phyloP scores from a whole-genome alignment of 2,113 vertebrate species.

The Galeopterus variegatus region DNA sequence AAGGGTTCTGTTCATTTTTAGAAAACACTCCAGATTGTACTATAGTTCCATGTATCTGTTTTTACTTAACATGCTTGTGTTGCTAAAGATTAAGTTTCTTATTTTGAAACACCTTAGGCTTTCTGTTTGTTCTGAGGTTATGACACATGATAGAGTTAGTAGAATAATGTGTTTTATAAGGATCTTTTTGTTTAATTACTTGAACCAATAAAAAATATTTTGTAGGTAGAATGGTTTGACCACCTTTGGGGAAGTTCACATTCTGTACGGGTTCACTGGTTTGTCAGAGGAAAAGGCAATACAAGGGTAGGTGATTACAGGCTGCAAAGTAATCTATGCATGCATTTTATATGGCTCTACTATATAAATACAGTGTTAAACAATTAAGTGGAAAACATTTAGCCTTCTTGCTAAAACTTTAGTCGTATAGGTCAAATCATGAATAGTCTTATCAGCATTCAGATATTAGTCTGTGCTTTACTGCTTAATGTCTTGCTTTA shows the following conservation, averaged over 20 bases:
- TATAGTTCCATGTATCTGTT: neutral
- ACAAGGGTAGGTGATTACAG: too few species aligned
- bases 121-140: neutral
- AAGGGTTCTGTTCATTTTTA: neutral
- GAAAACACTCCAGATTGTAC: neutral
- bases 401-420: too few species aligned
- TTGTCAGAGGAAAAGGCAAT: neutral
- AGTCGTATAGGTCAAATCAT: too few species aligned
- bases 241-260: too few species aligned
- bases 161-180: neutral
- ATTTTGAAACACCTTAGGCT: neutral
- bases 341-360: neutral
- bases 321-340: neutral
- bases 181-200: neutral
- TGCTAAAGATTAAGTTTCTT: neutral
- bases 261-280: neutral
- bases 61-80: neutral
- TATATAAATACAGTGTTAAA: too few species aligned
- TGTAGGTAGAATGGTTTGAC: neutral
- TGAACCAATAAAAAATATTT: neutral
- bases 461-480: too few species aligned
- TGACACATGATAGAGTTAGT: neutral
- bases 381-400: too few species aligned
- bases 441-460: too few species aligned
- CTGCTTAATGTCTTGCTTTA: too few species aligned